Conservation (phyloP, 2,888 invertebrate genomes). For the Esperia sulphurella region DNA sequence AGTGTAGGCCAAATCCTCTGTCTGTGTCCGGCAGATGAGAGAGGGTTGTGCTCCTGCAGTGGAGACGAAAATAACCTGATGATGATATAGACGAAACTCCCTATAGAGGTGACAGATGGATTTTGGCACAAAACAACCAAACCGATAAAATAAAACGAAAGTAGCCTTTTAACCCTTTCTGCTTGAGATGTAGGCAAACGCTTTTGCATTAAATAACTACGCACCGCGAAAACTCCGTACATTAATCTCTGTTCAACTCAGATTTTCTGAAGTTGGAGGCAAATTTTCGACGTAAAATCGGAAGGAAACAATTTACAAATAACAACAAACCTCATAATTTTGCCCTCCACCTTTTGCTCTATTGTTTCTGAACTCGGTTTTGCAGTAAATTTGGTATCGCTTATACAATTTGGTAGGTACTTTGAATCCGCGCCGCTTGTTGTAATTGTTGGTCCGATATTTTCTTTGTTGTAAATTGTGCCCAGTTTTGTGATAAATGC, state of each 20-base stretch:
- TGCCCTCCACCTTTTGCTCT: constrained; percentile 44
- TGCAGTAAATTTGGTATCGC: constrained; percentile 19
- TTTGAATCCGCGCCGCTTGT: too few species aligned
- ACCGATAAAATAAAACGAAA: background rate
- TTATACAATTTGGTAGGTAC: background rate
- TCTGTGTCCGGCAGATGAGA: too few species aligned
- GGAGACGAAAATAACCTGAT: too few species aligned
- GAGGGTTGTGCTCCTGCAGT: too few species aligned
- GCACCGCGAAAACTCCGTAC: constrained; percentile 44
- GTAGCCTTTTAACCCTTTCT: background rate
- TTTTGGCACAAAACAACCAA: too few species aligned
- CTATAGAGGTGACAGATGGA: too few species aligned
- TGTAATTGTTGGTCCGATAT: too few species aligned
- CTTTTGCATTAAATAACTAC: constrained; percentile 19
- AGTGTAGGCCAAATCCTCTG: too few species aligned
- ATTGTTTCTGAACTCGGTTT: constrained; percentile 34
- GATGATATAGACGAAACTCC: too few species aligned
- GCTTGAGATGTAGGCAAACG: background rate
- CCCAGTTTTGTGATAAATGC: too few species aligned
- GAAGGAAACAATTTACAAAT: constrained; percentile 68
- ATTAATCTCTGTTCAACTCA: constrained; percentile 67
- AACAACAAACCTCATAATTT: constrained; percentile 70
- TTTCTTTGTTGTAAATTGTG: too few species aligned
- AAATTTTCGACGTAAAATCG: constrained; percentile 55
- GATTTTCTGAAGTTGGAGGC: constrained; percentile 53